phyloP scores from a whole-genome alignment of 2,888 invertebrate species.

The Shargacucullia verbasci region DNA sequence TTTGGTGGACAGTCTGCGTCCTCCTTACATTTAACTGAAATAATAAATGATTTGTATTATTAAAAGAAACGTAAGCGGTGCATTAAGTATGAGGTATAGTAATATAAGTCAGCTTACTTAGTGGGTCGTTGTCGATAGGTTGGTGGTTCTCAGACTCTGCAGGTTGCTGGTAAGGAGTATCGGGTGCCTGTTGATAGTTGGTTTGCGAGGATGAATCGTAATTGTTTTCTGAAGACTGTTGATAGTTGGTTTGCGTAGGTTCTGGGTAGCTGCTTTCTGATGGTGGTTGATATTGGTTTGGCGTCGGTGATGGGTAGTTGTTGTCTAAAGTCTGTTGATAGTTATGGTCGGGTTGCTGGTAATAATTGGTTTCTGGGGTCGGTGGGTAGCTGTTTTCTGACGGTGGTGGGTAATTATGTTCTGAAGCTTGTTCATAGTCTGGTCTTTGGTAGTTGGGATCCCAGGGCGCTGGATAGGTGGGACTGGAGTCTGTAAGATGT shows the following conservation, averaged over 20 bases:
- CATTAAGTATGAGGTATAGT: background rate
- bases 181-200: conserved; percentile 17
- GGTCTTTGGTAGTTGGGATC: conserved; percentile 22
- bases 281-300: conserved; percentile 41
- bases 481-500: conserved; percentile 10
- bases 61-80: background rate
- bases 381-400: conserved; percentile 18
- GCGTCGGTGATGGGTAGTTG: conserved; percentile 43
- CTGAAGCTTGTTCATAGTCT: conserved; percentile 14
- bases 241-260: conserved; percentile 22
- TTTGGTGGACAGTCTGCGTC: conserved; percentile 94
- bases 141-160: conserved; percentile 26
- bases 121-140: conserved; percentile 57
- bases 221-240: conserved; percentile 16
- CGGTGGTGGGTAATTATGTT: conserved; percentile 22
- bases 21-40: conserved; percentile 92
- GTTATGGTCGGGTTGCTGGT: conserved; percentile 41
- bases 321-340: conserved; percentile 40
- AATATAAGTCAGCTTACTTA: conserved; percentile 66
- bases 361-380: conserved; percentile 23
- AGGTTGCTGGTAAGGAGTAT: conserved; percentile 31
- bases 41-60: conserved; percentile 42
- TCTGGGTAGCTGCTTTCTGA: conserved; percentile 21
- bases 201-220: conserved; percentile 14
- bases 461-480: conserved; percentile 18